phyloP scores from a whole-genome alignment of 2,113 vertebrate species.

The Lasiurus borealis region DNA sequence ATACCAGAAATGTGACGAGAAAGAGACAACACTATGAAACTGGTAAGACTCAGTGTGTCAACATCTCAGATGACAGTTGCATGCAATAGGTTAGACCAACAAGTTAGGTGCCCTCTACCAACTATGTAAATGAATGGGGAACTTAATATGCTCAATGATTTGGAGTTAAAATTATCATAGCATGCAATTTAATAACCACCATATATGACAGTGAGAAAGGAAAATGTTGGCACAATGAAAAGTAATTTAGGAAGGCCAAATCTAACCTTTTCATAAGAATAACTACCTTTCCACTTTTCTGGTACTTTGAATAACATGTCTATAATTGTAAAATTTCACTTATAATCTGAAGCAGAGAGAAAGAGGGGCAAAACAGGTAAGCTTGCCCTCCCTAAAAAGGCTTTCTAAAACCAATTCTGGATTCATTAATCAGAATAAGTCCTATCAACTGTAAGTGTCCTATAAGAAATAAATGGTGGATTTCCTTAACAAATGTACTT shows the following conservation, averaged over 20 bases:
- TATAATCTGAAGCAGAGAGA: conserved; percentile 46
- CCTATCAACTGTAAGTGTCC: not conserved
- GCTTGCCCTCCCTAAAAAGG: not conserved
- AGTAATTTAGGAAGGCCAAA: conserved; percentile 39
- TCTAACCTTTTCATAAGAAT: conserved; percentile 52
- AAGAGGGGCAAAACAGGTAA: not conserved
- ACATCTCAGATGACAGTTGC: conserved; percentile 73
- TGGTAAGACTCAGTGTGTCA: conserved; percentile 64
- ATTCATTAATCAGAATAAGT: conserved; percentile 40
- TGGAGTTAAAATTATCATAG: conserved; percentile 38
- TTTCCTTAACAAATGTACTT: conserved; percentile 51
- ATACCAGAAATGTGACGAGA: conserved; percentile 59
- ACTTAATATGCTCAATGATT: conserved; percentile 45
- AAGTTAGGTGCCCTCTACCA: conserved; percentile 61
- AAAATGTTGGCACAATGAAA: conserved; percentile 47
- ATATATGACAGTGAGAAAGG: conserved; percentile 17
- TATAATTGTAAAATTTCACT: conserved; percentile 57
- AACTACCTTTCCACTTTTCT: conserved; percentile 33
- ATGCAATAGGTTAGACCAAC: conserved; percentile 76
- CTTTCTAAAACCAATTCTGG: conserved; percentile 44
- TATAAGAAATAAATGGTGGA: not conserved
- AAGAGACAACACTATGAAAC: conserved; percentile 75
- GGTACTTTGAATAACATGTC: conserved; percentile 49
- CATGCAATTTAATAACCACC: conserved; percentile 49
- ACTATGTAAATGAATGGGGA: conserved; percentile 53